These are phyloP conservation scores for Scaptomyza graminum DNA, from an alignment of 1,140 invertebrate genomes.

Conservation along the genomic window DNA sequence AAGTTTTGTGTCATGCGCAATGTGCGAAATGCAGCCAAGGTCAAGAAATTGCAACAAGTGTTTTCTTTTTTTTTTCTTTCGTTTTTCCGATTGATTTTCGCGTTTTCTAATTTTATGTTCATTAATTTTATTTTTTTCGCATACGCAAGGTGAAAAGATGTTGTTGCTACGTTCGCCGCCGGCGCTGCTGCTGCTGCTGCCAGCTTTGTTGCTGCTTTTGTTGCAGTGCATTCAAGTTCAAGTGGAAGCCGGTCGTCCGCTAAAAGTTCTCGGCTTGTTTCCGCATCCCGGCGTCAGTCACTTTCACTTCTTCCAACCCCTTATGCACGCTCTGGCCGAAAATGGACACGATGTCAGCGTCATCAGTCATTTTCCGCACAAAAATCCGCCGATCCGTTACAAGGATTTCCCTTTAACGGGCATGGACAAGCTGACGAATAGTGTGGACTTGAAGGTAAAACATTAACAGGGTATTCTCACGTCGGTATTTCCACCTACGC, in stretches of 20 bases:
- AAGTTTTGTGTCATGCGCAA: constrained; percentile 71
- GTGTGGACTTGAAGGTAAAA: constrained; percentile 73
- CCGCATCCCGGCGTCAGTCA: constrained; percentile 90
- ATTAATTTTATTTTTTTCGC: constrained; percentile 30
- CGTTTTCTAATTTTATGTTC: constrained; percentile 34
- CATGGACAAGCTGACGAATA: constrained; percentile 70
- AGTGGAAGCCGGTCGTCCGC: constrained; percentile 84
- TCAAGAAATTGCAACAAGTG: constrained; percentile 68
- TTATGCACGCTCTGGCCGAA: constrained; percentile 86
- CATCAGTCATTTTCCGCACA: constrained; percentile 87
- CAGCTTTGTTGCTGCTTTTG: constrained; percentile 24
- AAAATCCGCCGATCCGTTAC: constrained; percentile 85
- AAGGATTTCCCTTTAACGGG: constrained; percentile 85
- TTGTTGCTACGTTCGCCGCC: constrained; percentile 27
- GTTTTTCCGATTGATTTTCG: constrained; percentile 18
- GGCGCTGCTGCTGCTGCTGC: constrained; percentile 17
- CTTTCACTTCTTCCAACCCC: constrained; percentile 88
- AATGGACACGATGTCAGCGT: constrained; percentile 90
- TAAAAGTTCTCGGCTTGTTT: constrained; percentile 87
- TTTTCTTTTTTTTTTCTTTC: constrained; percentile 21
- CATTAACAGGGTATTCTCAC: neutral
- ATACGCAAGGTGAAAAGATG: constrained; percentile 19
- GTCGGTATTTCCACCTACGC: neutral
- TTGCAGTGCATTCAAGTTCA: constrained; percentile 9
- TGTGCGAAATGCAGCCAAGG: constrained; percentile 52